These are phyloP conservation scores for Tenualosa thibaudeaui DNA, from an alignment of 2,797 vertebrate genomes.

Conservation along the genomic window DNA sequence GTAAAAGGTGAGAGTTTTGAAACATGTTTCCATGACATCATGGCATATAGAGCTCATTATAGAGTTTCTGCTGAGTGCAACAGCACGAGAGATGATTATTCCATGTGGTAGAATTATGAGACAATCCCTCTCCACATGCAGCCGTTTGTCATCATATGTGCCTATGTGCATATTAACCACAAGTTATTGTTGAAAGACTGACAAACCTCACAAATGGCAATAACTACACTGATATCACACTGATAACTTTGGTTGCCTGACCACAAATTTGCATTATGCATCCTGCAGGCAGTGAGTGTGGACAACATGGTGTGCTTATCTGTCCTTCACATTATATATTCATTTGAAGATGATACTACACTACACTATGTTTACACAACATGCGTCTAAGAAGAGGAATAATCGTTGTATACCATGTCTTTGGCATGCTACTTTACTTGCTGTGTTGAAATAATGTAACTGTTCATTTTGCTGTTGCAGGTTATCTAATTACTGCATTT, in stretches of 20 bases:
- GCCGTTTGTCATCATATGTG: background rate
- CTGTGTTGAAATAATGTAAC: background rate
- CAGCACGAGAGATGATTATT: background rate
- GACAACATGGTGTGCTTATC: background rate
- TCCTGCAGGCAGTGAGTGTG: background rate
- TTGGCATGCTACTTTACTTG: background rate
- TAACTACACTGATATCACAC: no score
- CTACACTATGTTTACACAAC: no score
- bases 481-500: background rate
- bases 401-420: no score
- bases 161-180: background rate
- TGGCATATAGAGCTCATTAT: background rate
- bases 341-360: background rate
- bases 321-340: background rate
- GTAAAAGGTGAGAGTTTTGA: background rate
- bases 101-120: background rate
- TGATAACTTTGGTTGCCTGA: background rate
- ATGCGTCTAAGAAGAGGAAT: background rate
- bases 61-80: background rate
- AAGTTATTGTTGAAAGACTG: no score
- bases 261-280: background rate
- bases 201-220: no score
- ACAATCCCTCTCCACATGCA: background rate
- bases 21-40: background rate
- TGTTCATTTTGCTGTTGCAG: background rate